phyloP scores from a whole-genome alignment of 2,797 vertebrate species.

The Oreonectes daqikongensis region DNA sequence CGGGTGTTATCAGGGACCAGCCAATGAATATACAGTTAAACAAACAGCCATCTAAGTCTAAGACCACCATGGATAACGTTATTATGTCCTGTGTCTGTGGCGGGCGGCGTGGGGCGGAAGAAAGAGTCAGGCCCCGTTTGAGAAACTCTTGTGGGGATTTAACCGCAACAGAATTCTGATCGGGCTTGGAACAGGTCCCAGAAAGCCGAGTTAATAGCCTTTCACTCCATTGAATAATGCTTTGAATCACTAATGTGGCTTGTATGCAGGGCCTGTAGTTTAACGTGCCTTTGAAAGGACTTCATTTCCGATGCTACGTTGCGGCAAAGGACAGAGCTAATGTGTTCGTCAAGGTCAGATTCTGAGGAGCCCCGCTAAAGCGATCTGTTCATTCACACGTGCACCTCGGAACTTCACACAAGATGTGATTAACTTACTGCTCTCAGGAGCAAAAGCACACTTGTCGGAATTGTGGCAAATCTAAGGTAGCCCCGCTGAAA shows the following conservation, averaged over 20 bases:
- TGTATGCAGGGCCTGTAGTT: constrained; percentile 68
- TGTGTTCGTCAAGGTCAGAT: constrained; percentile 66
- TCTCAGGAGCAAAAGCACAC: constrained; percentile 26
- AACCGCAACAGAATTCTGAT: constrained; percentile 71
- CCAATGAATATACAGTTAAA: constrained; percentile 71
- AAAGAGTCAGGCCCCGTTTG: constrained; percentile 65
- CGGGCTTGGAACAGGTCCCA: constrained; percentile 72
- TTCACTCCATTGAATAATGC: constrained; percentile 76
- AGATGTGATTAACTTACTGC: constrained; percentile 44
- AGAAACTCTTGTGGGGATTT: constrained; percentile 72
- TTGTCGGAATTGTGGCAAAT: constrained; percentile 22
- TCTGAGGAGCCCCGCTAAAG: constrained; percentile 48
- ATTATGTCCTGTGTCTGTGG: constrained; percentile 65
- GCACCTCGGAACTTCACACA: constrained; percentile 22
- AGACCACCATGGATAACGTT: constrained; percentile 67
- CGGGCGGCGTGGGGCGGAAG: constrained; percentile 58
- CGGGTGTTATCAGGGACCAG: constrained; percentile 66
- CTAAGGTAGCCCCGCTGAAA: neutral
- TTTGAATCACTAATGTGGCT: constrained; percentile 75
- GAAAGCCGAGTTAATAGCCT: constrained; percentile 75
- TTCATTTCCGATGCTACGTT: constrained; percentile 68
- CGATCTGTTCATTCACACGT: constrained; percentile 47
- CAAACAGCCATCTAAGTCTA: constrained; percentile 69
- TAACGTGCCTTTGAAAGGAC: constrained; percentile 70
- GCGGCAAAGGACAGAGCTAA: constrained; percentile 65